Evolutionary conservation across 2,888 invertebrate species (phyloP), one percentile per base, ranked within the genome.

Genomic region (Anoplius nigerrimus): DNA sequence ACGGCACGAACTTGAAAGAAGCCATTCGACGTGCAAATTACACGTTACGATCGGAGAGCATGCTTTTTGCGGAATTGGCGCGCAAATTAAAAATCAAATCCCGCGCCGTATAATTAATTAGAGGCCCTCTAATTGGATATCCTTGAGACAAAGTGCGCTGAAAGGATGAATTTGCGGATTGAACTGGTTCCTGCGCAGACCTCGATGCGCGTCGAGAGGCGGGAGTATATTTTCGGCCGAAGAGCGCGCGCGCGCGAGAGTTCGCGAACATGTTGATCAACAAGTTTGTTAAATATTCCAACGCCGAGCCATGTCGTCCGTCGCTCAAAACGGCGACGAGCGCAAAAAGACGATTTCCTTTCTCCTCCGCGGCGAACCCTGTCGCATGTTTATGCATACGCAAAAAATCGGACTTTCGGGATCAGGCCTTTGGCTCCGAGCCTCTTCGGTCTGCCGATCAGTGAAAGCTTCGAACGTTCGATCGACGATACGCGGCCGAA

Each of bases 241-340:
- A 1, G 8, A 20, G 20, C 48, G 48, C 5, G 2, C 5, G 4
- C 15, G 48, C 5, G 2, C 5, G 4, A 6, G 48, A 16, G 20
- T 48, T 20, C 5, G 3, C 20, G 16, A 53, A 53, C 8, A 53
- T 22, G 53, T 53, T 53, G 53, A 22, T 20, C 22, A 43, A 27
- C 48, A n/a, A 46, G 46, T 58, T 46, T 22, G 24, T 58, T 46
- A 46, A 58, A 58, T 58, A 58, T 58, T 58, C 58, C 21, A 24
- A 48, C 16, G 18, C 20, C 48, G 48, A 16, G 48, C 20, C 18
- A 8, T 18, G 16, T 48, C 18, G 48, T 48, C 48, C 5, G 20
- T 16, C 20, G 18, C 48, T 16, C 16, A 16, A 20, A 48, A 16
- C 18, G 20, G 15, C 18, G 48, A 20, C 48, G 5, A 48, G 48